Evolutionary conservation across 2,113 vertebrate genomes (phyloP).

Genomic region (Emydura subglobosa): DNA sequence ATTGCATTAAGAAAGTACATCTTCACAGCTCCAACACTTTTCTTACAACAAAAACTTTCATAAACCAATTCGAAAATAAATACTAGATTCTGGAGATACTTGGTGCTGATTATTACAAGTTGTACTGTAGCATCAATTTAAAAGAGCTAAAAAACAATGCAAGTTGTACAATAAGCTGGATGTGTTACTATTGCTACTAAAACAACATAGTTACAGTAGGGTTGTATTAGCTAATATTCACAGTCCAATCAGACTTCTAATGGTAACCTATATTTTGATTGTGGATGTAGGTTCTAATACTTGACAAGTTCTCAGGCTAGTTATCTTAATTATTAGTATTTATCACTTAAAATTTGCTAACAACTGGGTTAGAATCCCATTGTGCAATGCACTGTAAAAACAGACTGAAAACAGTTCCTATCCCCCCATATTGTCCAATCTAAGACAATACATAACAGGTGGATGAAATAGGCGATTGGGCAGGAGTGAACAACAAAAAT

Average conservation of each 20-base stretch:
- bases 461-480: background rate
- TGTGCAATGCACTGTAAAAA: background rate
- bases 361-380: background rate
- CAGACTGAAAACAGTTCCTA: background rate
- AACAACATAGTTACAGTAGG: background rate
- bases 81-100: background rate
- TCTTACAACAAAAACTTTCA: background rate
- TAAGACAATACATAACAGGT: background rate
- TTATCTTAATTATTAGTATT: background rate
- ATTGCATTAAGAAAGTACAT: background rate
- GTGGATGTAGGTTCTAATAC: background rate
- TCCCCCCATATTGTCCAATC: background rate
- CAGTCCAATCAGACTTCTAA: background rate
- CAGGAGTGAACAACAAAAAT: background rate
- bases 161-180: background rate
- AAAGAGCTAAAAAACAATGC: background rate
- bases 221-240: background rate
- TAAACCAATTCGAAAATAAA: background rate
- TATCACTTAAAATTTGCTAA: background rate
- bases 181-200: background rate
- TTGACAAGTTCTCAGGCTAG: background rate
- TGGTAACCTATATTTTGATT: background rate
- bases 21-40: background rate
- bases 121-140: background rate
- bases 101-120: background rate